Conservation (phyloP, 2,888 invertebrate species). For the Macrophya annulata region DNA sequence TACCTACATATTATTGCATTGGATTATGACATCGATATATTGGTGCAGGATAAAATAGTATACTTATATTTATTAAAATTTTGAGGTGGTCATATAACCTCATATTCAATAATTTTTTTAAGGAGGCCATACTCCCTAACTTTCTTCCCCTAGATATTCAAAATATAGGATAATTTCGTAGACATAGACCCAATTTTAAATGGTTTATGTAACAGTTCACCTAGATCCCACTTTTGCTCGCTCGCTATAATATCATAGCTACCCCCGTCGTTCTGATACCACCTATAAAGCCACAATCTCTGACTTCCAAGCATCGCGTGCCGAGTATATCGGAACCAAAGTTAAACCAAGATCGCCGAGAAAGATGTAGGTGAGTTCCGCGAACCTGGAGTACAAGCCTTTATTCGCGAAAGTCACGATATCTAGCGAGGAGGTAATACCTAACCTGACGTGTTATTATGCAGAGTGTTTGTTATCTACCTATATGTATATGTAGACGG, state of each 20-base stretch:
- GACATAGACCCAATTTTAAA: no score
- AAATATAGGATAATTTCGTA: no score
- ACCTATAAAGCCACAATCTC: conserved; percentile 18
- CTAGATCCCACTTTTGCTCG: neutral
- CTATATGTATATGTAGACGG: neutral
- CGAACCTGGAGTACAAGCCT: conserved; percentile 19
- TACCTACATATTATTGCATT: no score
- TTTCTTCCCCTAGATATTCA: no score
- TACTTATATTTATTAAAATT: no score
- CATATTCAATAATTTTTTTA: no score
- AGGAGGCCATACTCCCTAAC: no score
- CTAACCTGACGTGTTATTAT: conserved; percentile 19
- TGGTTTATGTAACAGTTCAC: no score
- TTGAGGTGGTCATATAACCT: no score
- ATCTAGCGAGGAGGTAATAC: neutral
- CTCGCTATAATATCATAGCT: neutral
- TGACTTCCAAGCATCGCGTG: conserved; percentile 38
- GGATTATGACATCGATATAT: no score
- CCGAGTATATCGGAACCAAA: conserved; percentile 8
- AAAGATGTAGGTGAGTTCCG: conserved; percentile 38
- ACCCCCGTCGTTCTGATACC: neutral
- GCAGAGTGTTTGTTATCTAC: conserved; percentile 13
- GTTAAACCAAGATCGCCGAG: conserved; percentile 39
- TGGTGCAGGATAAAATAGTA: no score
- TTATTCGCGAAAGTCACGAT: conserved; percentile 52